phyloP scores from a whole-genome alignment of 2,113 vertebrate species.

The Hippopotamus amphibius region DNA sequence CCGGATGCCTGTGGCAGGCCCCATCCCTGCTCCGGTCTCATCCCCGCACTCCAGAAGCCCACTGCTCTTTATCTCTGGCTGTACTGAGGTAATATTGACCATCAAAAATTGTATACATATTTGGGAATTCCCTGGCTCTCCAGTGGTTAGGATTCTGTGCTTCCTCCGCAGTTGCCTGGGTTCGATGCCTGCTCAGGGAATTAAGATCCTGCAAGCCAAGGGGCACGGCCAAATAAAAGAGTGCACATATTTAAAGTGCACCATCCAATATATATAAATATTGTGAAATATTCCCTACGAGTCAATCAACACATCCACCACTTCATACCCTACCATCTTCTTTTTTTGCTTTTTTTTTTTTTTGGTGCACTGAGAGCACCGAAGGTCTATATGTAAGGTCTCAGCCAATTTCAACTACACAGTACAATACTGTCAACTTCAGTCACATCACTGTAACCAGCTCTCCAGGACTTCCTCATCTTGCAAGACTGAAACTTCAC shows the following conservation, averaged over 20 bases:
- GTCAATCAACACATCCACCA: not conserved
- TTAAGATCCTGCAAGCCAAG: not conserved
- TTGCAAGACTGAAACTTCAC: not conserved
- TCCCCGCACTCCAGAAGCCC: not conserved
- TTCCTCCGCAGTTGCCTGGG: not conserved
- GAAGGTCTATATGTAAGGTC: too few species aligned
- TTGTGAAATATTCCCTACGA: not conserved
- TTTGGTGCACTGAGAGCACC: not conserved
- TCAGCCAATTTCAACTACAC: not conserved
- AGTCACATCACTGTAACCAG: not conserved
- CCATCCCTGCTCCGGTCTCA: rapidly evolving
- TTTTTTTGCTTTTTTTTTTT: not conserved
- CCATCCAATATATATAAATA: not conserved
- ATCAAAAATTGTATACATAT: not conserved
- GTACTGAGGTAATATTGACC: not conserved
- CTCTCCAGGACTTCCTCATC: not conserved
- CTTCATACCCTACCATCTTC: not conserved
- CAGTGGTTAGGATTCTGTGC: not conserved
- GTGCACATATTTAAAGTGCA: not conserved
- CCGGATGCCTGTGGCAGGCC: not conserved
- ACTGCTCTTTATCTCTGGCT: not conserved
- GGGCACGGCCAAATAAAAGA: not conserved
- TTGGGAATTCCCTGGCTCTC: not conserved
- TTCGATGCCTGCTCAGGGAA: not conserved
- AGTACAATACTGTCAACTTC: rapidly evolving